Evolutionary conservation across 2,888 invertebrate species (phyloP), one percentile per base, ranked within the genome.

Genomic region (Pomacea canaliculata): DNA sequence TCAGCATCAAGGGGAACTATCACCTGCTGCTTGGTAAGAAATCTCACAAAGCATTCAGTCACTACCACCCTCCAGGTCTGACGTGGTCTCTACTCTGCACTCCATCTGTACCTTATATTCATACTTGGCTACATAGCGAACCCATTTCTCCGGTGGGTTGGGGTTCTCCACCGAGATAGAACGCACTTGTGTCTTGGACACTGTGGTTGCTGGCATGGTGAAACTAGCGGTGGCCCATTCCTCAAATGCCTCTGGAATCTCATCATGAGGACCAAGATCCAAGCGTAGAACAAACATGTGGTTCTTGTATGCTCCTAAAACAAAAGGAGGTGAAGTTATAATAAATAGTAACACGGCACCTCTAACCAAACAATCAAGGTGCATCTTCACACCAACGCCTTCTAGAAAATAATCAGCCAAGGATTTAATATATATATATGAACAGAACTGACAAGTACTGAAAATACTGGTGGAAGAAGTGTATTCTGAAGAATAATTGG

Each of bases 141-240:
- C 98, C 92, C 97, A 99, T 92, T 99, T 99, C 92, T 99, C 99
- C 19, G 99, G 99, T 51, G 98, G 97, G 82, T 95, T 94, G 12
- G 86, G 87, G 76, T 91, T 91, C 59, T 89, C 89, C 16, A 92
- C 90, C 5, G 91, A 90, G 49, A 92, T 97, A 84, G 98, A 98
- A 84, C 99, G 94, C 83, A 98, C 96, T 62, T 98, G 98, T 75
- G 97, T 97, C 91, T 99, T 98, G 78, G 97, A 97, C 73, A 93
- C 93, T 90, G 97, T 97, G 62, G 88, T 89, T 70, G 89, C 88
- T 60, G 99, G 99, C 99, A 99, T 99, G 70, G 97, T 98, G 92
- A 98, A 99, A 92, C 99, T 98, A 59, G 99, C 97, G 90, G 94
- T 94, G 85, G 96, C 96, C 91, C 94, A 95, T 84, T 95, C 95